Conservation (phyloP, 2,888 invertebrate genomes). For the Plemyria rubiginata region DNA sequence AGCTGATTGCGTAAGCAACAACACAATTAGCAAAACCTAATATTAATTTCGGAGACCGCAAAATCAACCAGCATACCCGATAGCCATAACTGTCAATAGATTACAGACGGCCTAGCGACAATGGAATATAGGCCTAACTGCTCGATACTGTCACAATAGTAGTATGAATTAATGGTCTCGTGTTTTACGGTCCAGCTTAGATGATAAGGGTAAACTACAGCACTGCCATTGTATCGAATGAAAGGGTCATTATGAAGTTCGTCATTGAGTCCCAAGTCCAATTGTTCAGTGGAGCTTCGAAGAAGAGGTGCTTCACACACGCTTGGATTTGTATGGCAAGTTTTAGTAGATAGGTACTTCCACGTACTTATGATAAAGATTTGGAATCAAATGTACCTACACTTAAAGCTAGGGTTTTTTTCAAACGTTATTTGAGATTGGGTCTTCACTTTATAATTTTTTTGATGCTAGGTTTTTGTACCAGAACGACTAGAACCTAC, state of each 20-base stretch:
- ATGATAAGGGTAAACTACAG: conserved; percentile 13
- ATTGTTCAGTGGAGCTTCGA: conserved; percentile 4
- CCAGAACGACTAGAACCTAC: too few relatives aligned
- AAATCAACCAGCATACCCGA: conserved; percentile 34
- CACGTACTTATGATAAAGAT: background rate
- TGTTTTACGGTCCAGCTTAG: conserved; percentile 30
- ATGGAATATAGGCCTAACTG: conserved; percentile 24
- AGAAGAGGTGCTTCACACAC: background rate
- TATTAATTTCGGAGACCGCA: conserved; percentile 38
- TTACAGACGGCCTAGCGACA: conserved; percentile 29
- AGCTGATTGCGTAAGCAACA: conserved; percentile 10
- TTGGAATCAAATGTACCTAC: background rate
- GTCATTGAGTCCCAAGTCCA: background rate
- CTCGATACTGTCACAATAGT: conserved; percentile 25
- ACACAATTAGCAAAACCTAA: conserved; percentile 24
- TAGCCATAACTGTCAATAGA: conserved; percentile 29
- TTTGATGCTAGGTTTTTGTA: too few relatives aligned
- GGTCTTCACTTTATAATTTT: too few relatives aligned
- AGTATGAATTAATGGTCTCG: conserved; percentile 36
- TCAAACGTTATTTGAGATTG: too few relatives aligned
- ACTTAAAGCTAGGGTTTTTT: too few relatives aligned
- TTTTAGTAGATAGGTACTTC: background rate
- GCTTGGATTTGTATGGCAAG: background rate
- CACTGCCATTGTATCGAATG: conserved; percentile 13
- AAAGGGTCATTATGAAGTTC: conserved; percentile 5